Evolutionary conservation across 1,140 invertebrate species (phyloP).

Genomic region (Heliconius hewitsoni): DNA sequence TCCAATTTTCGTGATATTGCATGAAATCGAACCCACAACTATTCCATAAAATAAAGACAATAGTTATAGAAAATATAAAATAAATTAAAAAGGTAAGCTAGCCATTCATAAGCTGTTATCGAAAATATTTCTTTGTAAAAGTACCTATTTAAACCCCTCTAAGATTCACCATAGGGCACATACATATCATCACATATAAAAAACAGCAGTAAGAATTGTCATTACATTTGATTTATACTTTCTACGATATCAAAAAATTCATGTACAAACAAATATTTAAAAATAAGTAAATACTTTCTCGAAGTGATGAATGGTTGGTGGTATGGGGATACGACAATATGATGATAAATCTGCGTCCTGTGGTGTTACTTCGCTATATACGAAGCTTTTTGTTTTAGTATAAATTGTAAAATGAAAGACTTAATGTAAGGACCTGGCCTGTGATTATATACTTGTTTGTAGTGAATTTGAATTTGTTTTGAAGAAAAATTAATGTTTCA

Average conservation of each 20-base stretch:
- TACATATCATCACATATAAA: neutral
- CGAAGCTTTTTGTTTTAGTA: neutral
- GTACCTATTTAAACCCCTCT: neutral
- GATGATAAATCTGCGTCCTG: neutral
- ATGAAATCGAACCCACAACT: too few relatives aligned
- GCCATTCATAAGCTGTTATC: too few relatives aligned
- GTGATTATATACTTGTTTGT: neutral
- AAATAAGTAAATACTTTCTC: constrained; percentile 4
- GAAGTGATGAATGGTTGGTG: constrained; percentile 1
- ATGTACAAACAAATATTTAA: constrained; percentile 2
- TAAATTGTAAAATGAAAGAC: neutral
- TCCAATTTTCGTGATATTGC: too few relatives aligned
- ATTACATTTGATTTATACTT: neutral
- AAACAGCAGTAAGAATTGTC: neutral
- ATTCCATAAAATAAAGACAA: too few relatives aligned
- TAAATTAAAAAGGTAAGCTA: too few relatives aligned
- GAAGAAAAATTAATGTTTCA: too few relatives aligned
- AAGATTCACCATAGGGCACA: neutral
- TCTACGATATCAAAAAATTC: neutral
- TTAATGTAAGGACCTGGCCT: neutral
- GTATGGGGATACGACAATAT: neutral
- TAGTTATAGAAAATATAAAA: too few relatives aligned
- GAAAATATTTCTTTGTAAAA: too few relatives aligned
- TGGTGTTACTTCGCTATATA: neutral
- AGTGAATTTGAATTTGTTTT: neutral